Evolutionary conservation across 2,888 invertebrate species (phyloP).

Genomic region (Bruchidius siliquastri): DNA sequence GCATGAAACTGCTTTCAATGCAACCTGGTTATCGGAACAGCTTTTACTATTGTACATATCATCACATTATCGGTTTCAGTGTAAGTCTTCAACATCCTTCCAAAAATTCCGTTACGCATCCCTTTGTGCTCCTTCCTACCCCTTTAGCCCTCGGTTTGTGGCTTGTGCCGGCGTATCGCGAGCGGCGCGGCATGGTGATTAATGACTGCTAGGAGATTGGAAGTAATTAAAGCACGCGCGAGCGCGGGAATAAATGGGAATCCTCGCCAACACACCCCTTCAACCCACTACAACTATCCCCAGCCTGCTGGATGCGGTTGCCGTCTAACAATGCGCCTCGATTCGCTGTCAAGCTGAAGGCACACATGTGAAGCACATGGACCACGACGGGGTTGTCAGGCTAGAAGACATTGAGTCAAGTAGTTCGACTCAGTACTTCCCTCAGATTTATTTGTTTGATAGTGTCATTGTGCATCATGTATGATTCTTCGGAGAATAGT

Average conservation of each 20-base stretch:
- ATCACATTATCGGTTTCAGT: no score
- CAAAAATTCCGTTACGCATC: background rate
- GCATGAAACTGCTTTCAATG: no score
- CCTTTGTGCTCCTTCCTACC: background rate
- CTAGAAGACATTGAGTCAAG: no score
- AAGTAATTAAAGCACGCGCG: constrained; percentile 51
- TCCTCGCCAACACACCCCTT: constrained; percentile 9
- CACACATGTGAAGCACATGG: background rate
- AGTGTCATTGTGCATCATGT: no score
- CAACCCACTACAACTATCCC: constrained; percentile 1
- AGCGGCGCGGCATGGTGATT: constrained; percentile 41
- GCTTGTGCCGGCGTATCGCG: constrained; percentile 17
- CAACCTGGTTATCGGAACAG: no score
- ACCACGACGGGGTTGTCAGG: background rate
- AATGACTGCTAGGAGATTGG: constrained; percentile 50
- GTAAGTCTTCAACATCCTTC: background rate
- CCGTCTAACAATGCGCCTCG: background rate
- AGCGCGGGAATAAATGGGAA: constrained; percentile 50
- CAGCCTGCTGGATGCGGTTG: background rate
- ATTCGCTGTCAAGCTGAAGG: background rate
- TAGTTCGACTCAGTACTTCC: no score
- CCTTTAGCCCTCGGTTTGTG: background rate
- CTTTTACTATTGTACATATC: no score
- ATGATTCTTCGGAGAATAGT: no score
- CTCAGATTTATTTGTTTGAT: no score